Evolutionary conservation across 2,113 vertebrate species (phyloP).

Genomic region (Peromyscus maniculatus): DNA sequence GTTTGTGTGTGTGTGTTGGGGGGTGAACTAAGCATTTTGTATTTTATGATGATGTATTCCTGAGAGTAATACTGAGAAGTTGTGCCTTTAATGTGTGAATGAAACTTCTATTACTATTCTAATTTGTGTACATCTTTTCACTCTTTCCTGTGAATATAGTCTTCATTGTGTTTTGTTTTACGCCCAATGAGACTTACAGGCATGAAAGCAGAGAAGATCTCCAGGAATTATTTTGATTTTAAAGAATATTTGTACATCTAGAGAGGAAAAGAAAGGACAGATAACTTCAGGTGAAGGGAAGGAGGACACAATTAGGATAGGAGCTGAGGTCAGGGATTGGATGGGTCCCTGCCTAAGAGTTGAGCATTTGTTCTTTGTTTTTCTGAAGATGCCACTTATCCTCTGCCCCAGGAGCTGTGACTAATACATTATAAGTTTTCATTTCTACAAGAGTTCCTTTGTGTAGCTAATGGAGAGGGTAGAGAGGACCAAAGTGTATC

Average conservation of each 20-base stretch:
- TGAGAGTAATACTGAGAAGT: conserved; percentile 36
- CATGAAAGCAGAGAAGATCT: not conserved
- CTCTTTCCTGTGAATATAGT: not conserved
- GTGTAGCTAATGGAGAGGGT: not conserved
- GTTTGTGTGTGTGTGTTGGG: no score
- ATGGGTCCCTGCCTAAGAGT: not conserved
- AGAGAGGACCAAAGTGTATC: not conserved
- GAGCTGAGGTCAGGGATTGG: not conserved
- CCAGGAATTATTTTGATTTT: not conserved
- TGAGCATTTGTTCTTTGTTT: not conserved
- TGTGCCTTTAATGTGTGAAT: not conserved
- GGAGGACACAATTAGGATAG: not conserved
- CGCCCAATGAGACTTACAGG: not conserved
- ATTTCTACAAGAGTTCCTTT: not conserved
- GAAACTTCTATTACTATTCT: conserved; percentile 47
- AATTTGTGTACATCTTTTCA: conserved; percentile 48
- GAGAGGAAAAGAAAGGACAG: not conserved
- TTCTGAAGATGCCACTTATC: not conserved
- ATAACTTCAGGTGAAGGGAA: not conserved
- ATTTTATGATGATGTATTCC: conserved; percentile 68
- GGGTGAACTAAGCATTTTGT: not conserved
- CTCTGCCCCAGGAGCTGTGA: not conserved
- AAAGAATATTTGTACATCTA: conserved; percentile 34
- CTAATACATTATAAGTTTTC: not conserved
- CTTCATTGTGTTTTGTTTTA: conserved; percentile 30